These are phyloP conservation scores for Sebastolobus altivelis DNA, from an alignment of 2,797 vertebrate genomes.

Conservation along the genomic window DNA sequence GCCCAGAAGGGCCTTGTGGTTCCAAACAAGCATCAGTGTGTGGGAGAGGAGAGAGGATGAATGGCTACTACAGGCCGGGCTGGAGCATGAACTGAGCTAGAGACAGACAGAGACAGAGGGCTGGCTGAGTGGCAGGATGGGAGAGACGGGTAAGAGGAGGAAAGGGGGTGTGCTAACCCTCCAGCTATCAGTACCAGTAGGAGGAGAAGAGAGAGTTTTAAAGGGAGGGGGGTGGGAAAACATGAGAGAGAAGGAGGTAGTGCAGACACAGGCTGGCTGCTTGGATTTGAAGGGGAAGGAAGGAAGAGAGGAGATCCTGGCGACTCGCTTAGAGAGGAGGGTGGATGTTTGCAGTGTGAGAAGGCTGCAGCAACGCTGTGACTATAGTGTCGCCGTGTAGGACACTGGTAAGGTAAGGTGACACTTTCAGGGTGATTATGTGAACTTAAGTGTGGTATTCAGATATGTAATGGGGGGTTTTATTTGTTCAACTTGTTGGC, in stretches of 20 bases:
- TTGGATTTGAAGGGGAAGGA: slow-evolving; percentile 64
- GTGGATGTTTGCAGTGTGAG: slow-evolving; percentile 70
- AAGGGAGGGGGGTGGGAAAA: slow-evolving; percentile 52
- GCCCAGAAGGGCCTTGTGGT: slow-evolving; percentile 59
- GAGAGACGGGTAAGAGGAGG: slow-evolving; percentile 44
- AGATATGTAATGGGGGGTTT: neutral
- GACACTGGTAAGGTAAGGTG: slow-evolving; percentile 80
- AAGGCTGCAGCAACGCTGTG: slow-evolving; percentile 43
- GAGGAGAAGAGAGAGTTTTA: slow-evolving; percentile 66
- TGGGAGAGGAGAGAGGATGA: slow-evolving; percentile 60
- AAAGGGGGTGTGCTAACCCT: slow-evolving; percentile 41
- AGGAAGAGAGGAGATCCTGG: slow-evolving; percentile 67
- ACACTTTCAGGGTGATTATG: slow-evolving; percentile 30
- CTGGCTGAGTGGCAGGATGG: slow-evolving; percentile 61
- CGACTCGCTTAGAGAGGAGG: slow-evolving; percentile 38
- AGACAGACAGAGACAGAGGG: slow-evolving; percentile 33
- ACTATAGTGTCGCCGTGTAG: slow-evolving; percentile 45
- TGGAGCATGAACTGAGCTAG: slow-evolving; percentile 31
- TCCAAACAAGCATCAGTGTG: slow-evolving; percentile 58
- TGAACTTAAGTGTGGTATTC: neutral
- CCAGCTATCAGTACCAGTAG: slow-evolving; percentile 68
- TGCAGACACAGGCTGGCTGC: slow-evolving; percentile 65
- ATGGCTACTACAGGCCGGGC: slow-evolving; percentile 39
- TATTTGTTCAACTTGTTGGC: neutral
- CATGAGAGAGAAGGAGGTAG: slow-evolving; percentile 64